Evolutionary conservation across 2,113 vertebrate species (phyloP), one percentile per base, ranked within the genome.

Genomic region (Chunga burmeisteri): DNA sequence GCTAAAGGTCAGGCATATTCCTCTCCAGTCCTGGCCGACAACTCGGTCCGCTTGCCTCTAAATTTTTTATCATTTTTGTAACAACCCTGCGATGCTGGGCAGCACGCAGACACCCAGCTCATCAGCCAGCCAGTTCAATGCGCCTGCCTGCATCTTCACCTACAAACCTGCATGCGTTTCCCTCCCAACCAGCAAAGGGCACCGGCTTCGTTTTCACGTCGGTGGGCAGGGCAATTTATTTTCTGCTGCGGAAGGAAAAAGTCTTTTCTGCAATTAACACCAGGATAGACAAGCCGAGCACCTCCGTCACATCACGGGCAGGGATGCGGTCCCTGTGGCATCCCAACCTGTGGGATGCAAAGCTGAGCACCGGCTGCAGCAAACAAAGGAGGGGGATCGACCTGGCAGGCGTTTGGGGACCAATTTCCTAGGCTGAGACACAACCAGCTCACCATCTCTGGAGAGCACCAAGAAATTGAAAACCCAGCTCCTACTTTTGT

Each of bases 291-390:
- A 82, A 95, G 71, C 68, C 29, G 16, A 94, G 68, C 56, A 42
- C 56, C 80, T 68, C 87, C n/a, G 44, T 86, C 77, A 90, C 74
- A 65, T 84, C 94, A 96, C 53, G 8, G 56, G 74, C 80, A 96
- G 77, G 91, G 63, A 87, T 4, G 1, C 14, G 22, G 81, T 68
- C 78, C 84, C 88, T 66, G 74, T 15, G 83, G 96, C 83, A 94
- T 96, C 90, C 95, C 93, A 93, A 96, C 91, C 94, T 90, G 92
- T 90, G 96, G 96, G 98, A 97, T 72, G 20, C 32, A 58, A 4
- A 11, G 88, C 62, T 29, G 13, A 94, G 86, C 58, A 70, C 81
- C 56, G 16, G 61, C 97, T 96, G 92, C 77, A 9, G 89, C 87
- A 96, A 95, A 97, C 96, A 96, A 97, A 94, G 58, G 78, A 97